Base-by-base conservation (phyloP, 1,140 invertebrate genomes). In the Drosophila miranda region DNA sequence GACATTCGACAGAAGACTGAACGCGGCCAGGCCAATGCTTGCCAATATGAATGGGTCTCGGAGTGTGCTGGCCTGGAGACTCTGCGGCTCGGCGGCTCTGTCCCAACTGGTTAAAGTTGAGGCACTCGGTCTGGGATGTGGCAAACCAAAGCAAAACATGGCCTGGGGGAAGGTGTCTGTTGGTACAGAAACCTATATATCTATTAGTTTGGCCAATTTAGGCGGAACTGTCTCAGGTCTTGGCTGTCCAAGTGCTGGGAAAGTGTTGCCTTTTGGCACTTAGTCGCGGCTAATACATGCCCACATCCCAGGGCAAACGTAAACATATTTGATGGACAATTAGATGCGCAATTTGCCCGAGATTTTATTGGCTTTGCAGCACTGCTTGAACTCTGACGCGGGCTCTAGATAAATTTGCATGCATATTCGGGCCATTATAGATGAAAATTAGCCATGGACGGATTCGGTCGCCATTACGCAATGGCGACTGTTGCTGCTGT, bases 1-100 rank as follows among this genome's bases (percentile, higher is more conserved):
- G 71, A 60, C 81, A 78, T 57, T 73, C 81, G 52, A 83, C 75
- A 57, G 78, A 79, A 89, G 86, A 89, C 86, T 89, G 87, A 89
- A 56, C 67, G 49, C 53, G 59, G 60, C 62, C 53, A 67, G 43
- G 63, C 51, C 30, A 44, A 21, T 52, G 81, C 69, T 51, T 72
- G 86, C 59, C 69, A 89, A 87, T 89, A 89, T 89, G 86, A 89
- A 89, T 83, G 63, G 62, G 48, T 54, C 41, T 38, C 50, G 52
- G 53, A 28, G 44, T 68, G 43, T 43, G 16, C 44, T 45, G 19
- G 64, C 54, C 44, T 34, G 34, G 9, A 8, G 28, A 8, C 7
- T 3, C n/a, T 43, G 58, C 16, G 63, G 13, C 45, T 42, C 53
- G 79, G 68, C 48, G 49, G 28, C 52, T 70, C 53, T 58, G 57